Evolutionary conservation across 30 jellyfish, hydroid and myxozoan genomes (phyloP).

Genomic region (Hydra vulgaris): DNA sequence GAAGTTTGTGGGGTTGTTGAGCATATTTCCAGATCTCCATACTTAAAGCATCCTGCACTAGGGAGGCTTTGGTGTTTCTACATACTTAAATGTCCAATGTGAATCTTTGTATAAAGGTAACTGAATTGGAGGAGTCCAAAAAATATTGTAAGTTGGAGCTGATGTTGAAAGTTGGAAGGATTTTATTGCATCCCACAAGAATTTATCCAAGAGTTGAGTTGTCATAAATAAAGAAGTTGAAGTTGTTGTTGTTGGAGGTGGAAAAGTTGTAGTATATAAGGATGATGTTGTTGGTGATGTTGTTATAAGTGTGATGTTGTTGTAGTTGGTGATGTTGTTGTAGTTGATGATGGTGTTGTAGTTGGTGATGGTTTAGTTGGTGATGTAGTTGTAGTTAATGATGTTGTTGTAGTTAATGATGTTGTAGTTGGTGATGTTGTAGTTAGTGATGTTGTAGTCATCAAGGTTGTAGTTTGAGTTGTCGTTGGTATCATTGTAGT

Average conservation of each 20-base stretch:
- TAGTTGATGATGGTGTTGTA: not conserved
- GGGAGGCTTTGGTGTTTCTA: constrained; percentile 8
- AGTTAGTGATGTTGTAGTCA: not conserved
- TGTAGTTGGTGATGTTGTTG: constrained; percentile 8
- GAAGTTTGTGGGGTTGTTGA: constrained; percentile 11
- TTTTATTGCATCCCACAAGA: not conserved
- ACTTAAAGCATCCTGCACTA: constrained; percentile 17
- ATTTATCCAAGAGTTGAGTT: not conserved
- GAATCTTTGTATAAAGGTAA: constrained; percentile 2
- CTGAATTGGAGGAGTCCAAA: not conserved
- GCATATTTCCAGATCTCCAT: constrained; percentile 7
- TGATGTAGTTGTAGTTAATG: no score
- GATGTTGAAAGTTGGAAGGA: constrained; percentile 13
- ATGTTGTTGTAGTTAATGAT: no score
- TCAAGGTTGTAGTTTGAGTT: not conserved
- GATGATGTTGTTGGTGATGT: no score
- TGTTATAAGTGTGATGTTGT: no score
- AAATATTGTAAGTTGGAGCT: not conserved
- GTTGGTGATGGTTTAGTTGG: not conserved
- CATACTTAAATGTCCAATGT: constrained; percentile 8
- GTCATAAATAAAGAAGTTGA: not conserved
- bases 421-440: not conserved
- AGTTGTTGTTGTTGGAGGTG: not conserved
- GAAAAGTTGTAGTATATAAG: not conserved
- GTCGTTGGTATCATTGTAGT: not conserved